Evolutionary conservation across 2,797 vertebrate species (phyloP).

Genomic region (Acomys russatus): DNA sequence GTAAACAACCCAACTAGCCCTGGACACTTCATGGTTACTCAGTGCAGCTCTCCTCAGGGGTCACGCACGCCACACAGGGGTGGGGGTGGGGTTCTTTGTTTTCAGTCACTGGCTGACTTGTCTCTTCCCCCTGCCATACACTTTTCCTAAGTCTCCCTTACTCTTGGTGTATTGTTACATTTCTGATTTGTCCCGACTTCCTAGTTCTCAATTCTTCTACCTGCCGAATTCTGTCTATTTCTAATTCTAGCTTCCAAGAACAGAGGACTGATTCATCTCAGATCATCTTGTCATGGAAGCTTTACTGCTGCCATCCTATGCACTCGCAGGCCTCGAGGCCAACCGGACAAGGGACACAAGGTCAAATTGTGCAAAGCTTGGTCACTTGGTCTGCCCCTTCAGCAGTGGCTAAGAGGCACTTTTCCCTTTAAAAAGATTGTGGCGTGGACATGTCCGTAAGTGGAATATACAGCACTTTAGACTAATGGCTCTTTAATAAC

Average conservation of each 20-base stretch:
- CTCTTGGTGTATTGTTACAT: neutral
- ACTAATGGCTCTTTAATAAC: neutral
- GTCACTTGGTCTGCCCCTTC: neutral
- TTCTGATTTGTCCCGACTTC: neutral
- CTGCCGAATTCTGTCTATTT: neutral
- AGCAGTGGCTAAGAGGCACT: neutral
- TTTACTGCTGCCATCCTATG: neutral
- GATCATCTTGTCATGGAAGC: neutral
- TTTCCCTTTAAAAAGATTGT: slow-evolving; percentile 20
- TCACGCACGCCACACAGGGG: slow-evolving; percentile 4
- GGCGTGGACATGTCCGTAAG: neutral
- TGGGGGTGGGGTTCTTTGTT: too few relatives aligned
- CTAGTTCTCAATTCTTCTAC: neutral
- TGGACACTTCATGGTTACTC: neutral
- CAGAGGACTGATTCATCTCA: neutral
- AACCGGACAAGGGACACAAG: neutral
- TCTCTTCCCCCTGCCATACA: neutral
- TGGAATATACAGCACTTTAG: neutral
- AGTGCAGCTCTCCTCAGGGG: neutral
- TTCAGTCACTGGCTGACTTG: neutral
- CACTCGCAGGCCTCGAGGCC: neutral
- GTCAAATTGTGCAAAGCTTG: neutral
- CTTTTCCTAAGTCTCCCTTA: neutral
- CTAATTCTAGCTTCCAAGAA: slow-evolving; percentile 4
- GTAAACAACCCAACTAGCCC: neutral